Conservation (phyloP, 2,888 invertebrate genomes). For the Alviniconcha strummeri region DNA sequence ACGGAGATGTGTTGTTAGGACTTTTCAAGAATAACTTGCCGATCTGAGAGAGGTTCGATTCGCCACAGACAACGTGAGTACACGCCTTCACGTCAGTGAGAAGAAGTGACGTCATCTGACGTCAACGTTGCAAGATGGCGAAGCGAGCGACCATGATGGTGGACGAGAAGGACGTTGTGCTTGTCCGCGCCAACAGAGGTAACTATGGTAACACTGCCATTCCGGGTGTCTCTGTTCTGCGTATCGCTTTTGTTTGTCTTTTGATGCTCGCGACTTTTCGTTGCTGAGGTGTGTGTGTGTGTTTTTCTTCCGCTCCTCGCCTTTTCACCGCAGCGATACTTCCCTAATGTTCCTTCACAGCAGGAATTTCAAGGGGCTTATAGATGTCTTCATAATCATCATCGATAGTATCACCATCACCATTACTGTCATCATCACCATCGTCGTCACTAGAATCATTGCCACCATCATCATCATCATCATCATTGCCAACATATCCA, state of each 20-base stretch:
- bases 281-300: too few relatives aligned
- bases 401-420: too few relatives aligned
- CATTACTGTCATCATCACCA: too few relatives aligned
- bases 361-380: too few relatives aligned
- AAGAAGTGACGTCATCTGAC: constrained; percentile 18
- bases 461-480: too few relatives aligned
- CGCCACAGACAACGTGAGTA: neutral
- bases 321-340: neutral
- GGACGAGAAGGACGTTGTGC: constrained; percentile 15
- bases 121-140: neutral
- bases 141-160: constrained; percentile 15
- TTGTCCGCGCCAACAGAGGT: constrained; percentile 13
- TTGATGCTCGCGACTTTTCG: too few relatives aligned
- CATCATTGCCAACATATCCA: too few relatives aligned
- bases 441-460: too few relatives aligned
- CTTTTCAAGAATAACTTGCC: neutral
- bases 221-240: neutral
- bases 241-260: too few relatives aligned
- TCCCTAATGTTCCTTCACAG: too few relatives aligned
- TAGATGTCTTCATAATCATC: too few relatives aligned
- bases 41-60: neutral
- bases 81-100: constrained; percentile 33
- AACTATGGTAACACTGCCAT: neutral
- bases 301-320: too few relatives aligned
- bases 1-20: neutral